Conservation (phyloP, 2,113 vertebrate species). For the Pheucticus melanocephalus region DNA sequence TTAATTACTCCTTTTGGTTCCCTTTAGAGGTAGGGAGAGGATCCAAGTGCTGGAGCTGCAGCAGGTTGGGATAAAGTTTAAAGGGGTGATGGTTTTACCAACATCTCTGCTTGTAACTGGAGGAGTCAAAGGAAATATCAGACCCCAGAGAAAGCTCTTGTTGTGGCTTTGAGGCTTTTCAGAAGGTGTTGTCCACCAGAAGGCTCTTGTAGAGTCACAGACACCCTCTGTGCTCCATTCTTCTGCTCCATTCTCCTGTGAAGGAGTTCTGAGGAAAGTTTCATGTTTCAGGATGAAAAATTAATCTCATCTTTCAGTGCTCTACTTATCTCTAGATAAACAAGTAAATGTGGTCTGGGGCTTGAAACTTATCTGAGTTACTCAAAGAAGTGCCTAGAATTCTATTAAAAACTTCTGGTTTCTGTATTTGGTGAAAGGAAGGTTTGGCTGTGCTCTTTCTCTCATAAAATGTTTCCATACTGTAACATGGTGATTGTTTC, state of each 20-base stretch:
- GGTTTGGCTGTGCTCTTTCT: background rate
- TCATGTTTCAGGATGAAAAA: background rate
- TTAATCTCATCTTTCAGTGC: background rate
- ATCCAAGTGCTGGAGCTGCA: background rate
- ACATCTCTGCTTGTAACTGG: background rate
- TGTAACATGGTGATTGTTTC: background rate
- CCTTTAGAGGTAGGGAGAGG: background rate
- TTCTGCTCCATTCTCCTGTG: background rate
- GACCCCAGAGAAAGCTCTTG: background rate
- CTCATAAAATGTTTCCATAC: background rate
- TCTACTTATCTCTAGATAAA: background rate
- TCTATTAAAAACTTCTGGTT: background rate
- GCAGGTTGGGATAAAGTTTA: background rate
- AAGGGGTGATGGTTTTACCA: background rate
- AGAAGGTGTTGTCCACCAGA: background rate
- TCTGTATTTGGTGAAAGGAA: background rate
- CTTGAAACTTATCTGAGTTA: background rate
- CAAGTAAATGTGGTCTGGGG: fast-evolving
- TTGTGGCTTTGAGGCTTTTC: background rate
- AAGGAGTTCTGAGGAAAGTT: background rate
- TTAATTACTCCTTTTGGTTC: background rate
- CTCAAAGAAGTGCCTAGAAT: background rate
- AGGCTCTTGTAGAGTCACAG: background rate
- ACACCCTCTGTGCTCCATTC: background rate
- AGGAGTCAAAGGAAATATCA: background rate